Evolutionary conservation across 2,113 vertebrate genomes (phyloP).

Genomic region (Hyperopisus bebe): DNA sequence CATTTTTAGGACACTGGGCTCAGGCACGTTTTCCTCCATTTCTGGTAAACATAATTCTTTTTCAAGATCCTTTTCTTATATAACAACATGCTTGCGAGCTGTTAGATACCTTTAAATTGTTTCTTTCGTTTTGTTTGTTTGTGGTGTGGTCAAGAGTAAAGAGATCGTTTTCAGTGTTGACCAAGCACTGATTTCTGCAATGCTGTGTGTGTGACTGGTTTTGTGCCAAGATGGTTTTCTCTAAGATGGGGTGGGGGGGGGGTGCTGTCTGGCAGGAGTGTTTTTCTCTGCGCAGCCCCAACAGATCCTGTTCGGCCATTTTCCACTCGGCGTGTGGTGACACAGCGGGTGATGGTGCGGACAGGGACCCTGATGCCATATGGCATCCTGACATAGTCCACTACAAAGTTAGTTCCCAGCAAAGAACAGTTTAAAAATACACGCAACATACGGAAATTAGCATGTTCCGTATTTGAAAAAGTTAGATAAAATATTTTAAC

Average conservation of each 20-base stretch:
- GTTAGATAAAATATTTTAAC: not conserved
- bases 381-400: not conserved
- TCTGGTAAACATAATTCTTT: not conserved
- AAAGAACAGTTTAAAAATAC: not conserved
- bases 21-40: not conserved
- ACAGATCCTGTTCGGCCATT: not conserved
- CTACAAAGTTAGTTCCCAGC: not conserved
- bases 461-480: not conserved
- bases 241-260: not conserved
- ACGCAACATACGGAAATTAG: not conserved
- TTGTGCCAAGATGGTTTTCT: not conserved
- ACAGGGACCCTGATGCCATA: not conserved
- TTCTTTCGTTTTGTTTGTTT: not conserved
- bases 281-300: not conserved
- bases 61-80: not conserved
- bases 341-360: not conserved
- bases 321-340: not conserved
- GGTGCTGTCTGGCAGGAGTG: not conserved
- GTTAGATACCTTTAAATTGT: not conserved
- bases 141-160: not conserved
- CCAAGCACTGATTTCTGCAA: not conserved
- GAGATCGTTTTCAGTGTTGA: not conserved
- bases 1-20: not conserved
- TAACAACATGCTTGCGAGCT: not conserved
- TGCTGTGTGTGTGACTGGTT: not conserved